Base-by-base conservation (phyloP, 2,888 invertebrate species). In the Cataglyphis cursor region DNA sequence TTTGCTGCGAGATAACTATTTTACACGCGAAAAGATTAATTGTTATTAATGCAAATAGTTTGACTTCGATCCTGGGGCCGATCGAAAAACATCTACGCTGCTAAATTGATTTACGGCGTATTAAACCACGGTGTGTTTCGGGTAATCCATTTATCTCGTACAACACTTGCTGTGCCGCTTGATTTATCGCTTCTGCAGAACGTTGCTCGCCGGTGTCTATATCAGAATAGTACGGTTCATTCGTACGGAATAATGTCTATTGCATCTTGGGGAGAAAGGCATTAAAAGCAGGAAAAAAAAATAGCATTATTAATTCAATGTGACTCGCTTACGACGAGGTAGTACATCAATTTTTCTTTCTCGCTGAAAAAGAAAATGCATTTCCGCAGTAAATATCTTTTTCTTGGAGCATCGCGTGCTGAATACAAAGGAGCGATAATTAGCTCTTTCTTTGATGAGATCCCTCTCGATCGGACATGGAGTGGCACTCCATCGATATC, bases 361-460 rank as follows among this genome's bases (percentile, higher is more conserved):
- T 15, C n/a, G 21, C 21, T 28, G 44, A 48, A 78, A 65, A 35
- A 18, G 65, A 15, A 80, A 80, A 31, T 78, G 44, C 38, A 82
- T 57, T 44, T 31, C 35, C 38, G 21, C 21, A 31, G 6, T 78
- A 81, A 75, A 81, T 51, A 54, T 68, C 68, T 76, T 24, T 66
- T 28, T 38, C 54, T 66, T 15, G 68, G 15, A 18, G 21, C 74
- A 35, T 64, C 48, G 48, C 38, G 18, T 44, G 51, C 51, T 76
- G 76, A 76, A 76, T 76, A 76, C 51, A 38, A 68, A 68, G 51
- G n/a, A 76, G 54, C 41, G 66, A 76, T 68, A 76, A 86, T 88
- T 88, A 82, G 84, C 72, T 83, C 84, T 81, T 75, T 57, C 74
- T 51, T 54, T 80, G 65, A 76, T 76, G 65, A 75, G 54, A 68